These are phyloP conservation scores for Mesoligia furuncula DNA, from an alignment of 2,888 invertebrate genomes.

Conservation along the genomic window DNA sequence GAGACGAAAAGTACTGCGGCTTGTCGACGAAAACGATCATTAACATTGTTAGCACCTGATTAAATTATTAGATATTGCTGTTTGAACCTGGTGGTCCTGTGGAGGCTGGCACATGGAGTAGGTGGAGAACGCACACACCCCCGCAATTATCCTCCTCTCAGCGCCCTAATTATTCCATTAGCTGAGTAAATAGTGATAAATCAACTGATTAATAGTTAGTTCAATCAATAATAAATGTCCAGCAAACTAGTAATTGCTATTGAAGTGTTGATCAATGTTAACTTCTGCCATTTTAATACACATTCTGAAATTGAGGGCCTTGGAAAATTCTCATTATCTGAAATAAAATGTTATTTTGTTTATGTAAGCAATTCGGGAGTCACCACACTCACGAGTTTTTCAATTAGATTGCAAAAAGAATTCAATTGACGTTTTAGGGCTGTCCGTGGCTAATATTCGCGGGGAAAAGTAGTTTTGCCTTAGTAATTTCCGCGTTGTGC, in stretches of 20 bases:
- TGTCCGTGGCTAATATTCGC: constrained; percentile 61
- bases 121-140: constrained; percentile 63
- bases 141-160: constrained; percentile 78
- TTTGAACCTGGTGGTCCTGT: constrained; percentile 42
- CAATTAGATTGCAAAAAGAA: constrained; percentile 78
- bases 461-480: constrained; percentile 21
- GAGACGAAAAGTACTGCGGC: constrained; percentile 16
- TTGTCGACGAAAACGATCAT: not conserved
- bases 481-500: constrained; percentile 11
- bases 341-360: constrained; percentile 64
- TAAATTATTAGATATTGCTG: constrained; percentile 12
- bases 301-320: not conserved
- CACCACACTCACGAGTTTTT: constrained; percentile 73
- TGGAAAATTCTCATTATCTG: constrained; percentile 28
- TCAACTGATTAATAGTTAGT: constrained; percentile 77
- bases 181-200: constrained; percentile 86
- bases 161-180: constrained; percentile 86
- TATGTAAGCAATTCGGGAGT: constrained; percentile 66
- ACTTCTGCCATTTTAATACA: constrained; percentile 10
- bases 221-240: constrained; percentile 46
- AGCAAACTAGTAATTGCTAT: constrained; percentile 47
- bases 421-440: constrained; percentile 71
- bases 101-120: constrained; percentile 69
- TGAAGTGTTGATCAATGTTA: constrained; percentile 40
- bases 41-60: not conserved